Evolutionary conservation across 2,113 vertebrate genomes (phyloP).

Genomic region (Phoenicopterus ruber): DNA sequence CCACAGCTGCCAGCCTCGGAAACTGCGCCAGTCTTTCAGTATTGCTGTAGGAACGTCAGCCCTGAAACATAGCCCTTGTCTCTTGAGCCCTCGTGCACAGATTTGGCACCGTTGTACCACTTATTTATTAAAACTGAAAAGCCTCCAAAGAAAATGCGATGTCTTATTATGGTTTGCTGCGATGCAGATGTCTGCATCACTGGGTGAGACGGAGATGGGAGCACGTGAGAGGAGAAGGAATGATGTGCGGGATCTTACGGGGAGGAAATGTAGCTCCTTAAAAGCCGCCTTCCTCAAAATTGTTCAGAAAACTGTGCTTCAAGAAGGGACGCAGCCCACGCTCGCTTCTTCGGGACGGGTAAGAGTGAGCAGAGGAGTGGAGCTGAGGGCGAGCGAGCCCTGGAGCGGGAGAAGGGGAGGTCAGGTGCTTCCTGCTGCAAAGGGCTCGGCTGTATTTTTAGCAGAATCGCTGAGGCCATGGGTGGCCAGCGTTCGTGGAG

Average conservation of each 20-base stretch:
- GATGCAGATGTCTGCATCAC: neutral
- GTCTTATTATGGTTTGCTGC: neutral
- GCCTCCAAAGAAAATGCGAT: neutral
- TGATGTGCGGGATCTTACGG: neutral
- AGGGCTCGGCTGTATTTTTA: neutral
- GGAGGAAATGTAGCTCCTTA: neutral
- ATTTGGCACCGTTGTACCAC: neutral
- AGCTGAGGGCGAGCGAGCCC: neutral
- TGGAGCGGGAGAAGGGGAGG: neutral
- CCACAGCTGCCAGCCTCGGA: neutral
- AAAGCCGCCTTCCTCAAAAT: neutral
- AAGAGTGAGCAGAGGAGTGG: neutral
- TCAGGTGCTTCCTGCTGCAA: neutral
- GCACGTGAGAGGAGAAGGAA: neutral
- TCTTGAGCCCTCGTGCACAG: neutral
- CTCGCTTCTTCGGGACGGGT: rapidly evolving
- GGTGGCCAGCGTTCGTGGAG: rapidly evolving
- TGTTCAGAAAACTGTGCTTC: neutral
- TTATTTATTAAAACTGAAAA: conserved; percentile 44
- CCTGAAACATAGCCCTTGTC: neutral
- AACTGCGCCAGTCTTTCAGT: neutral
- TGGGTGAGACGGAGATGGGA: neutral
- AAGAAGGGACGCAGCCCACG: neutral
- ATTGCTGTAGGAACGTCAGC: neutral
- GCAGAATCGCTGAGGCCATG: neutral